A percentile compares a stretch with the other conserved stretches of the same genome.
Evolutionary conservation across 2,888 invertebrate species (phyloP).

Genomic region (Ennomos fuscantarius): DNA sequence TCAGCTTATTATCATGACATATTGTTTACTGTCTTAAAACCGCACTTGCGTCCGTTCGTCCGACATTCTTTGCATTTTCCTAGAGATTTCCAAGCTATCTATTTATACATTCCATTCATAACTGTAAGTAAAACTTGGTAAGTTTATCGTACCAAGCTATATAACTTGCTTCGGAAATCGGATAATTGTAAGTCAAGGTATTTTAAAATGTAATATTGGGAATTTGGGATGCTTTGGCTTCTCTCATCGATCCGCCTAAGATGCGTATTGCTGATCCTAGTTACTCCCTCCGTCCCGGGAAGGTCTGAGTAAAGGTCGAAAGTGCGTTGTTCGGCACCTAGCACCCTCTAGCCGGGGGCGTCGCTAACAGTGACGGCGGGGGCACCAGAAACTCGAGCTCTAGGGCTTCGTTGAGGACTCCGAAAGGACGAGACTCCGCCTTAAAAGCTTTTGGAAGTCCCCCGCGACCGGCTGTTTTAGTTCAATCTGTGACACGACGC

Average conservation of each 20-base stretch:
- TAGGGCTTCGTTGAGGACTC: conserved; percentile 79
- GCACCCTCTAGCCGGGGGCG: conserved; percentile 87
- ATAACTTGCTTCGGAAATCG: no score
- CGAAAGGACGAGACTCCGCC: conserved; percentile 71
- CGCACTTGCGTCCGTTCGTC: no score
- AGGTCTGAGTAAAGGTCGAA: conserved; percentile 90
- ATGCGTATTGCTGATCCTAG: conserved; percentile 40
- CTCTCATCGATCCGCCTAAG: not conserved
- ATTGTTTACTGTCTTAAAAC: not conserved
- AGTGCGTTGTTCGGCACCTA: conserved; percentile 38
- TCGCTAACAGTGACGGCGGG: conserved; percentile 83
- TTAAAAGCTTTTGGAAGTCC: conserved; percentile 85
- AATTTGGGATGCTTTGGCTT: not conserved
- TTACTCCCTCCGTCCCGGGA: conserved; percentile 87
- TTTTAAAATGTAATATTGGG: no score
- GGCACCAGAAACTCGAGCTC: conserved; percentile 88
- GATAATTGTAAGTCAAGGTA: no score
- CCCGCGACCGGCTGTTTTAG: conserved; percentile 89
- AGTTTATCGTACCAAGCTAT: no score
- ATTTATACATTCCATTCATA: no score
- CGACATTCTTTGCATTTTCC: no score
- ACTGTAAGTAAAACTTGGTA: no score
- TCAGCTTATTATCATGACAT: conserved; percentile 24
- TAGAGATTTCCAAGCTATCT: no score
- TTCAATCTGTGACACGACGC: conserved; percentile 87